Evolutionary conservation across 2,113 vertebrate genomes (phyloP).

Genomic region (Delphinus delphis): DNA sequence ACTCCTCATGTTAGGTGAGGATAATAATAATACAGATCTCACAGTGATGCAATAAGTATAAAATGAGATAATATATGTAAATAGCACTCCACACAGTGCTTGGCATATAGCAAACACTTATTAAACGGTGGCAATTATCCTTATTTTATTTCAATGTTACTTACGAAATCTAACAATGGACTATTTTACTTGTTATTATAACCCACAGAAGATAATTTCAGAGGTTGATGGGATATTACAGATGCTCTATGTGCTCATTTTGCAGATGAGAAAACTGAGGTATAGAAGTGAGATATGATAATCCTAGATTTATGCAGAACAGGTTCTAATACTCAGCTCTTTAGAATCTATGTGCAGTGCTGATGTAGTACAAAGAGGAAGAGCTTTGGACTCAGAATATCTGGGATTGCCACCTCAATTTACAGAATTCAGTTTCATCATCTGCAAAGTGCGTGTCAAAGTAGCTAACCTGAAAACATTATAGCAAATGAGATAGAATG

Average conservation of each 20-base stretch:
- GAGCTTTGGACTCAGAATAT: background rate
- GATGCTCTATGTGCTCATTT: background rate
- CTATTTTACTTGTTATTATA: background rate
- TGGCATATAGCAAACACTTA: background rate
- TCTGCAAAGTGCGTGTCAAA: background rate
- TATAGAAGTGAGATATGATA: background rate
- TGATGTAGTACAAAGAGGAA: background rate
- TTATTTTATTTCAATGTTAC: slow-evolving; percentile 22
- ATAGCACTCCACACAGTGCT: background rate
- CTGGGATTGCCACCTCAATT: background rate
- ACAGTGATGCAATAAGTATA: background rate
- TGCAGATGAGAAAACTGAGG: slow-evolving; percentile 38
- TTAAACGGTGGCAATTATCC: background rate
- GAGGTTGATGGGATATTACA: background rate
- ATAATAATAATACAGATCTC: background rate
- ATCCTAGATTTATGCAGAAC: background rate
- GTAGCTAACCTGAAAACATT: background rate
- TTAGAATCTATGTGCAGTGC: background rate
- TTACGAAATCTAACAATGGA: background rate
- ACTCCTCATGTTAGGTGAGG: background rate
- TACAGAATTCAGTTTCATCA: background rate
- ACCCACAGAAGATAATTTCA: background rate
- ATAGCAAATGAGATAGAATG: background rate
- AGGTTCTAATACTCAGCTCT: background rate
- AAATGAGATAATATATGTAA: background rate